A percentile compares a stretch with the other conserved stretches of the same genome.
Evolutionary conservation across 2,113 vertebrate species (phyloP).

Genomic region (Opisthocomus hoazin): DNA sequence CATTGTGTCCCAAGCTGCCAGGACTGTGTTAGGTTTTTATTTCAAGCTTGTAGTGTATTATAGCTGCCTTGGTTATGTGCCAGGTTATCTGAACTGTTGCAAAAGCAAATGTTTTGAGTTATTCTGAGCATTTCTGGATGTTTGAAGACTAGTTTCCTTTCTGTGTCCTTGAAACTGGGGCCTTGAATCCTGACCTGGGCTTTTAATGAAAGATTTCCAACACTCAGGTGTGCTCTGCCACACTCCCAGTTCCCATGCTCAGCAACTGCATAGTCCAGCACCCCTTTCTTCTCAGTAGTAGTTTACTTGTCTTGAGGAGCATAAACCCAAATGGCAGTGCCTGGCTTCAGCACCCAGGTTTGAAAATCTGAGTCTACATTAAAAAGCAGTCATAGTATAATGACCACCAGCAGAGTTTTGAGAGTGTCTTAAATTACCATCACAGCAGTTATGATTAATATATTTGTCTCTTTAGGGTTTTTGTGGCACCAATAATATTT

Average conservation of each 20-base stretch:
- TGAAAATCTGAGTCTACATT: not conserved
- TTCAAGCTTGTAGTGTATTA: not conserved
- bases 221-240: not conserved
- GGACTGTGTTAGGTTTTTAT: not conserved
- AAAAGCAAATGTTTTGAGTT: constrained; percentile 30
- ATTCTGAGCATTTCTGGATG: not conserved
- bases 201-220: not conserved
- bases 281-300: not conserved
- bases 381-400: not conserved
- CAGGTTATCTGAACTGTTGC: constrained; percentile 29
- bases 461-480: constrained; percentile 63
- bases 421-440: constrained; percentile 22
- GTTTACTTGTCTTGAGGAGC: not conserved
- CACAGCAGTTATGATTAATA: constrained; percentile 33
- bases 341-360: not conserved
- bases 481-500: constrained; percentile 49
- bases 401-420: not conserved
- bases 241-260: not conserved
- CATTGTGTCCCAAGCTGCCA: not conserved
- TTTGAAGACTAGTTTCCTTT: not conserved
- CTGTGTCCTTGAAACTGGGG: not conserved
- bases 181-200: not conserved
- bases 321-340: not conserved
- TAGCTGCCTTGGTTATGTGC: constrained; percentile 4
- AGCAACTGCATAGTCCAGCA: not conserved